These are phyloP conservation scores for Nycteola revayana DNA, from an alignment of 2,888 invertebrate genomes.

Conservation along the genomic window DNA sequence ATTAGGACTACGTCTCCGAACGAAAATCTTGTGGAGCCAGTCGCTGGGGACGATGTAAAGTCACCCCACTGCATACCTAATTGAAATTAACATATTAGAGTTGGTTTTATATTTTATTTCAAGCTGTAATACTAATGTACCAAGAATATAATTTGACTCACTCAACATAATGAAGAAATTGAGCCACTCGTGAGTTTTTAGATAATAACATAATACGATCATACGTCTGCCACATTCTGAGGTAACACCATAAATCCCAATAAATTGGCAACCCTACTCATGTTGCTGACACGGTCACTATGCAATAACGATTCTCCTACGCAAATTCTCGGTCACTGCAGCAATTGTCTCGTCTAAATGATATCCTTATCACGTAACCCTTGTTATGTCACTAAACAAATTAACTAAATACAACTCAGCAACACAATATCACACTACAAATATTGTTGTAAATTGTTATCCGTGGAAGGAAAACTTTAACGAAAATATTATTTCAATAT, in stretches of 20 bases:
- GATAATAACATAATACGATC: too few relatives aligned
- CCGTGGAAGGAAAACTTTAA: too few relatives aligned
- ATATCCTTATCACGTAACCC: not conserved
- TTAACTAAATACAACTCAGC: not conserved
- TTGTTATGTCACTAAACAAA: not conserved
- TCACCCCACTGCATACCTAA: slow-evolving; percentile 84
- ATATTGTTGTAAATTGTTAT: too few relatives aligned
- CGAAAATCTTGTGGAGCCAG: slow-evolving; percentile 85
- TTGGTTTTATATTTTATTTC: slow-evolving; percentile 16
- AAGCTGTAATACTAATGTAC: too few relatives aligned
- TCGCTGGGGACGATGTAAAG: slow-evolving; percentile 82
- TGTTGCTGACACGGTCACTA: slow-evolving; percentile 14
- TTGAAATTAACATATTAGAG: slow-evolving; percentile 15
- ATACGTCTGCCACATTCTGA: too few relatives aligned
- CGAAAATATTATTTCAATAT: too few relatives aligned
- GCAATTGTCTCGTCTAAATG: slow-evolving; percentile 2
- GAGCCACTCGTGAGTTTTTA: too few relatives aligned
- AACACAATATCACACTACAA: too few relatives aligned
- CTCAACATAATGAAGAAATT: too few relatives aligned
- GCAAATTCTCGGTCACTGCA: not conserved
- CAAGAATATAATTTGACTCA: too few relatives aligned
- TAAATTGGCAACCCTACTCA: too few relatives aligned
- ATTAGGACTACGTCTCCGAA: slow-evolving; percentile 88
- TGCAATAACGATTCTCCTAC: slow-evolving; percentile 21
- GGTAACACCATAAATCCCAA: too few relatives aligned